Evolutionary conservation across 2,888 invertebrate genomes (phyloP), one percentile per base, ranked within the genome.

Genomic region (Drosophila infuscata): DNA sequence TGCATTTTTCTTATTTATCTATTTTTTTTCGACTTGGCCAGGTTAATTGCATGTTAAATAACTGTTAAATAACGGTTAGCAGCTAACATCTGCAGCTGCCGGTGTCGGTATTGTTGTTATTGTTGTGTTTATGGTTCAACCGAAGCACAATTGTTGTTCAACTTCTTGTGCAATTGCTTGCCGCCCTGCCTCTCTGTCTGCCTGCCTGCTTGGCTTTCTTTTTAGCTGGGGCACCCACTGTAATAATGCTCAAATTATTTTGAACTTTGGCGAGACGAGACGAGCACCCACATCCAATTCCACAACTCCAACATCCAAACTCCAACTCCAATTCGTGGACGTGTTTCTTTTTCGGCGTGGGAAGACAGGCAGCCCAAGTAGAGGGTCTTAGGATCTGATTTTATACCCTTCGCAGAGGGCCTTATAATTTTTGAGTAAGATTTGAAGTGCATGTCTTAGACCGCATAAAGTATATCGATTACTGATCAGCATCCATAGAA

Each of bases 11-110:
- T 66, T 73, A 66, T 76, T 87, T 46, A 46, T 46, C 46, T 46
- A 46, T 46, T 46, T 46, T 38, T 17, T 46, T 46, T 46, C 46
- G 46, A 46, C 66, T 74, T 72, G 70, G 63, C 57, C 58, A 66
- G 79, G 89, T 88, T 90, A 88, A 90, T 88, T 88, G 79, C 88
- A 87, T 81, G 82, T 89, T 87, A 87, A 89, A 79, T 89, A 90
- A 90, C 90, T 82, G 87, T 90, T 90, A 86, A 87, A 75, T 79
- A 82, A 90, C 90, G 78, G 90, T 76, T 76, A 72, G 46, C 15
- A n/a, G 68, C 75, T 49, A 71, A 71, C 62, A 68, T 72, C 72
- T 76, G 82, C 76, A 76, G 65, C 77, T 63, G 69, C 54, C 46
- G 38, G 54, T 52, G 25, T 46, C 35, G 12, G 52, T 32, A 33